These are phyloP conservation scores for Callinectes sapidus DNA, from an alignment of 2,888 invertebrate genomes.

Conservation along the genomic window DNA sequence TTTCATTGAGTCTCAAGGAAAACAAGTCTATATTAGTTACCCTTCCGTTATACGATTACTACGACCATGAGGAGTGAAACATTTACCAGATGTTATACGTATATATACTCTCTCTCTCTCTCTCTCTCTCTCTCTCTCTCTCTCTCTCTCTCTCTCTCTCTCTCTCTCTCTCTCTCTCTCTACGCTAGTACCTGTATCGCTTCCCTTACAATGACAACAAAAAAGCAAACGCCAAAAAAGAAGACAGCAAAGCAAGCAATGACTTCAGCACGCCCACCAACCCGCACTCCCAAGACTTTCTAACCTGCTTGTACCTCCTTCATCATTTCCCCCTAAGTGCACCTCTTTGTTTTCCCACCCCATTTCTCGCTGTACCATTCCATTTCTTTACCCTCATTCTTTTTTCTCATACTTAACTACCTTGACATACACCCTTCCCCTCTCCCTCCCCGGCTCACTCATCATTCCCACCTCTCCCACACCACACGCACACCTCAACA, in stretches of 20 bases:
- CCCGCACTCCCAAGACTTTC: no score
- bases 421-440: not conserved
- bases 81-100: not conserved
- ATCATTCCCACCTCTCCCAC: slow-evolving; percentile 12
- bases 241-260: not conserved
- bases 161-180: slow-evolving; percentile 1
- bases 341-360: slow-evolving; percentile 29
- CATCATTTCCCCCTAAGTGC: not conserved
- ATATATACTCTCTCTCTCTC: slow-evolving; percentile 2
- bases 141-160: not conserved
- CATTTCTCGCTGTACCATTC: not conserved
- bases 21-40: slow-evolving; percentile 9
- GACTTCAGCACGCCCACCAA: not conserved
- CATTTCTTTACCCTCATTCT: slow-evolving; percentile 7
- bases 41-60: not conserved
- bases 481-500: slow-evolving; percentile 23
- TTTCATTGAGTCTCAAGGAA: not conserved
- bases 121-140: slow-evolving; percentile 34
- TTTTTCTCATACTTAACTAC: slow-evolving; percentile 14
- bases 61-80: not conserved
- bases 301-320: slow-evolving; percentile 11
- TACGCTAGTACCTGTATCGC: not conserved
- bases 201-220: not conserved
- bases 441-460: not conserved
- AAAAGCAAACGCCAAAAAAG: not conserved